phyloP scores from a whole-genome alignment of 2,888 invertebrate genomes.

The Agriopis aurantiaria region DNA sequence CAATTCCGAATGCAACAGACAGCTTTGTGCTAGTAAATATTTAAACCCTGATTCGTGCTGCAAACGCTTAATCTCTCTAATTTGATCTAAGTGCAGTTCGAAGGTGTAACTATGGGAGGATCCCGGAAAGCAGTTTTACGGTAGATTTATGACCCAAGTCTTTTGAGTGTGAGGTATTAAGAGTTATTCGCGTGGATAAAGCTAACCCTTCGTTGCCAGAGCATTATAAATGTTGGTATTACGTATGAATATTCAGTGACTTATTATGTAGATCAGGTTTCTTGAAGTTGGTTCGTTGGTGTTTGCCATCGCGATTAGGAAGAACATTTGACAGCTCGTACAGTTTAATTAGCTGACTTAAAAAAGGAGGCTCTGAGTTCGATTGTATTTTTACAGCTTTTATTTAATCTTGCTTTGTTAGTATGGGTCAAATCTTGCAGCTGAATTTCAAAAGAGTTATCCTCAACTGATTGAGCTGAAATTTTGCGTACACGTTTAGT shows the following conservation, averaged over 20 bases:
- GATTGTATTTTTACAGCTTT: too few species aligned
- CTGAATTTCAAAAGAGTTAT: not conserved
- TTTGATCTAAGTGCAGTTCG: conserved; percentile 46
- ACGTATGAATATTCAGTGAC: conserved; percentile 45
- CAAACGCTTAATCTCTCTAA: conserved; percentile 33
- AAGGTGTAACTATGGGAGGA: conserved; percentile 54
- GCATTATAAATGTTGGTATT: conserved; percentile 41
- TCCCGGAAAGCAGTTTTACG: conserved; percentile 48
- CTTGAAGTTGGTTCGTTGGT: conserved; percentile 22
- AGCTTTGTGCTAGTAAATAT: conserved; percentile 6
- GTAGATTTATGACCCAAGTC: conserved; percentile 51
- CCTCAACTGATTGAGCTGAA: not conserved
- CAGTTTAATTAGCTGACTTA: conserved; percentile 13
- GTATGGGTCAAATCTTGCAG: too few species aligned
- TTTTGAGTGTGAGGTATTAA: conserved; percentile 47
- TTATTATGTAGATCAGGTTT: conserved; percentile 38
- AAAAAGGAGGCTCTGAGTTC: not conserved
- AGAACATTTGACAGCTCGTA: conserved; percentile 14
- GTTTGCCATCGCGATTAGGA: conserved; percentile 12
- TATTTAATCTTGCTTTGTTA: too few species aligned
- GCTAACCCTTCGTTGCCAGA: conserved; percentile 36
- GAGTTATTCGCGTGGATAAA: conserved; percentile 49
- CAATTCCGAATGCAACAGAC: conserved; percentile 6
- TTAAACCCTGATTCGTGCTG: conserved; percentile 10
- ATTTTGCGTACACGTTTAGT: too few species aligned